Conservation (phyloP, 2,888 invertebrate genomes). For the Branchellion lobata region DNA sequence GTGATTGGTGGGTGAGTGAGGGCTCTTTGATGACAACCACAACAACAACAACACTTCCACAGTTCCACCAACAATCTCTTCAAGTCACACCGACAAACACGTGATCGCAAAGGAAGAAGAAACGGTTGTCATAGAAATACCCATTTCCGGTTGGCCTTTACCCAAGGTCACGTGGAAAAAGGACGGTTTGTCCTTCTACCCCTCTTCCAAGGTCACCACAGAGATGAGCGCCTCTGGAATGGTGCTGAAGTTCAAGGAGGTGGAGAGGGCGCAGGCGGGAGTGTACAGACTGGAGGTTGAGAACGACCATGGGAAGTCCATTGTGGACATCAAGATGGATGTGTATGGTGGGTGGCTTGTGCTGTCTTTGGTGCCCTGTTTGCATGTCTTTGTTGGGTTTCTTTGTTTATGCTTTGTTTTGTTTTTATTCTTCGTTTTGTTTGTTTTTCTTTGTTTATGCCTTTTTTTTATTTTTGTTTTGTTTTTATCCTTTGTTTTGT, state of each 20-base stretch:
- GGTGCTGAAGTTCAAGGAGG: constrained; percentile 67
- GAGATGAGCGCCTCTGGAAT: constrained; percentile 53
- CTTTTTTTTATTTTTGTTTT: too few relatives aligned
- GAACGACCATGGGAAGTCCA: constrained; percentile 52
- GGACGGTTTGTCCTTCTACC: constrained; percentile 48
- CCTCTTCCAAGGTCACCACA: constrained; percentile 47
- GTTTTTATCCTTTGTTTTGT: too few relatives aligned
- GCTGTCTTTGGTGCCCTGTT: neutral
- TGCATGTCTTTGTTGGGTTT: constrained; percentile 20
- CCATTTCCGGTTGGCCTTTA: constrained; percentile 52
- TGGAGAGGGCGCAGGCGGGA: constrained; percentile 64
- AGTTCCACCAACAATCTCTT: constrained; percentile 51
- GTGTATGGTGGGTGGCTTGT: constrained; percentile 49
- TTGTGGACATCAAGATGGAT: constrained; percentile 48
- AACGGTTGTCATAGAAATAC: constrained; percentile 59
- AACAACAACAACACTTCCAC: neutral
- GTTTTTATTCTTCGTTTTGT: too few relatives aligned
- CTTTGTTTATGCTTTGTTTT: constrained; percentile 10
- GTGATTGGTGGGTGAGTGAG: too few relatives aligned
- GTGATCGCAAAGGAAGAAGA: constrained; percentile 52
- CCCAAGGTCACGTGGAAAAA: constrained; percentile 53
- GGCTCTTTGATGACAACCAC: neutral
- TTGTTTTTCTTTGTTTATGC: too few relatives aligned
- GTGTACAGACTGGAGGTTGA: constrained; percentile 52
- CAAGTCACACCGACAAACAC: constrained; percentile 49